Conservation (phyloP, 2,888 invertebrate genomes). For the Hypercompe scribonia region DNA sequence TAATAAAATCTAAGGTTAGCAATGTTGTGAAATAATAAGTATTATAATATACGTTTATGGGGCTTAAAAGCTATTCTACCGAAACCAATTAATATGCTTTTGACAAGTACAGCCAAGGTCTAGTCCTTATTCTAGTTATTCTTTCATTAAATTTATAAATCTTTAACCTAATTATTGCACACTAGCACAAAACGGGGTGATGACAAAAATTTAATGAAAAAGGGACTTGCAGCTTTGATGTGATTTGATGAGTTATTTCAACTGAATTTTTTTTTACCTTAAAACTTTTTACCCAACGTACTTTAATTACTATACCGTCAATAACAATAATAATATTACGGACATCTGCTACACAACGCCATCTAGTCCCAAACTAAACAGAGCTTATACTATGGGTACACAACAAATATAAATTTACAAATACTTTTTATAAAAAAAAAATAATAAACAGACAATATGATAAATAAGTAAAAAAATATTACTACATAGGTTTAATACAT, state of each 20-base stretch:
- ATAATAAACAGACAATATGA: no score
- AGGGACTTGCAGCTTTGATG: not conserved
- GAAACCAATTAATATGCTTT: not conserved
- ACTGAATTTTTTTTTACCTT: not conserved
- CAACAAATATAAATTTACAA: no score
- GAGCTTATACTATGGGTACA: no score
- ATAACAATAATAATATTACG: no score
- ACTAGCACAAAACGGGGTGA: not conserved
- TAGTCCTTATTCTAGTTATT: not conserved
- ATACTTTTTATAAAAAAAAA: no score
- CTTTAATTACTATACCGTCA: no score
- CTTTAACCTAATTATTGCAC: not conserved
- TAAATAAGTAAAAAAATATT: no score
- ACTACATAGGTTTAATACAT: no score
- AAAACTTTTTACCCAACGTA: no score
- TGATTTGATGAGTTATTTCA: no score
- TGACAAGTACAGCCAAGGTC: not conserved
- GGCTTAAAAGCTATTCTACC: not conserved
- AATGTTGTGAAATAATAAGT: not conserved
- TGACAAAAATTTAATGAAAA: not conserved
- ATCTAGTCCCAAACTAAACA: no score
- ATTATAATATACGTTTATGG: not conserved
- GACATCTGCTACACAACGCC: no score
- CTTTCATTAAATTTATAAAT: not conserved
- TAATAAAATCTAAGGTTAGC: not conserved